These are phyloP conservation scores for Dissostichus mawsoni DNA, from an alignment of 2,113 vertebrate species.

Conservation along the genomic window DNA sequence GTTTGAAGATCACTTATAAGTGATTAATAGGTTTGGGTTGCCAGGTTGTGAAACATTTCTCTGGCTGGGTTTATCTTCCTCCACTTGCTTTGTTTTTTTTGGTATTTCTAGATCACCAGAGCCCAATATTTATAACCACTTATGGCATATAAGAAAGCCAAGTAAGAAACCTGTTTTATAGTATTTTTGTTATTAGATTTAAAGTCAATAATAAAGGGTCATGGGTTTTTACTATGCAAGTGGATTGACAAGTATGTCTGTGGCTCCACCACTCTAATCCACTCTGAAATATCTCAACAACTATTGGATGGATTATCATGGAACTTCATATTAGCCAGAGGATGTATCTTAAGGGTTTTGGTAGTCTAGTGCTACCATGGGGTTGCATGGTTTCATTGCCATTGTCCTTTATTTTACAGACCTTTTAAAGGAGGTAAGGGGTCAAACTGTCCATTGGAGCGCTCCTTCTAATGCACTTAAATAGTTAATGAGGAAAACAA, in stretches of 20 bases:
- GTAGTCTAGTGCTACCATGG: no score
- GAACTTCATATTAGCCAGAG: neutral
- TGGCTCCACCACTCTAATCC: neutral
- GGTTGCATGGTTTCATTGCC: neutral
- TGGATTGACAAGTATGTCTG: neutral
- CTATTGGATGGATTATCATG: neutral
- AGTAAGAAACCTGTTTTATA: neutral
- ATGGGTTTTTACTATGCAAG: neutral
- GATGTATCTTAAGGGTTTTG: neutral
- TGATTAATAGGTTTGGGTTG: neutral
- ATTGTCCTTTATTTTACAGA: no score
- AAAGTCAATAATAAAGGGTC: neutral
- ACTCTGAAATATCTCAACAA: neutral
- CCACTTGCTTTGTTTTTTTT: neutral
- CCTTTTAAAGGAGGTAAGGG: no score
- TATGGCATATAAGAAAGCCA: no score
- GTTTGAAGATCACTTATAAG: conserved; percentile 2
- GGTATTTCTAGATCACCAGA: neutral
- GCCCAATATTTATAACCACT: neutral
- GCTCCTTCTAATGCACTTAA: neutral
- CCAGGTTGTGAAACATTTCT: neutral
- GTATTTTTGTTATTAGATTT: neutral
- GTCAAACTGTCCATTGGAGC: no score
- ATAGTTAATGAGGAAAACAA: neutral
- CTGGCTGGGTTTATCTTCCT: neutral